A percentile compares a stretch with the other conserved stretches of the same genome.
phyloP scores from a whole-genome alignment of 2,797 vertebrate species.

The Taeniopygia guttata region DNA sequence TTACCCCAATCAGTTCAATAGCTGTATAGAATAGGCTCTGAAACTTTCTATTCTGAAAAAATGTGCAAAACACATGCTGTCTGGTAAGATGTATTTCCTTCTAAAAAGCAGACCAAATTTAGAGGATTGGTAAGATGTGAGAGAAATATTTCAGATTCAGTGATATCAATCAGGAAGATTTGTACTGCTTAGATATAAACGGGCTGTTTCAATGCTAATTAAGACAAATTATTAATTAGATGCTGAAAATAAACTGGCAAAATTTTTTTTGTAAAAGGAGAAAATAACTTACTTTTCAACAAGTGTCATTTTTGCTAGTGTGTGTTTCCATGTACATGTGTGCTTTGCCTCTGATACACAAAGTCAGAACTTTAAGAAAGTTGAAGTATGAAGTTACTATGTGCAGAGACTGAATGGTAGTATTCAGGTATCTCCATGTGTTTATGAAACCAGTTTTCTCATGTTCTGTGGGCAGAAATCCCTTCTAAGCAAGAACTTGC shows the following conservation, averaged over 20 bases:
- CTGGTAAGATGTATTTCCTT: background rate
- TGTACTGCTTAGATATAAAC: background rate
- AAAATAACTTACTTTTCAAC: background rate
- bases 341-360: accelerated
- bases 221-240: background rate
- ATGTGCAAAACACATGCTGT: background rate
- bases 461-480: background rate
- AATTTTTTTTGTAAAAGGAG: background rate
- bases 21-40: background rate
- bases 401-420: background rate
- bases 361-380: background rate
- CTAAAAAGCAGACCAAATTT: background rate
- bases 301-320: background rate
- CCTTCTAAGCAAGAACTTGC: background rate
- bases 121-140: background rate
- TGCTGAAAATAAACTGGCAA: background rate
- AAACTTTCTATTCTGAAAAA: background rate
- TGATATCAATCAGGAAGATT: background rate
- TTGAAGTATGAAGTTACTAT: background rate
- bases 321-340: background rate
- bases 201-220: background rate
- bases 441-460: background rate
- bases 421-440: background rate
- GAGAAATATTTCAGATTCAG: background rate
- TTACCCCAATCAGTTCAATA: background rate